Percentiles rank a stretch among this genome's conserved stretches.
Conservation (phyloP, 1,140 invertebrate species). For the Orchestia grillus region DNA sequence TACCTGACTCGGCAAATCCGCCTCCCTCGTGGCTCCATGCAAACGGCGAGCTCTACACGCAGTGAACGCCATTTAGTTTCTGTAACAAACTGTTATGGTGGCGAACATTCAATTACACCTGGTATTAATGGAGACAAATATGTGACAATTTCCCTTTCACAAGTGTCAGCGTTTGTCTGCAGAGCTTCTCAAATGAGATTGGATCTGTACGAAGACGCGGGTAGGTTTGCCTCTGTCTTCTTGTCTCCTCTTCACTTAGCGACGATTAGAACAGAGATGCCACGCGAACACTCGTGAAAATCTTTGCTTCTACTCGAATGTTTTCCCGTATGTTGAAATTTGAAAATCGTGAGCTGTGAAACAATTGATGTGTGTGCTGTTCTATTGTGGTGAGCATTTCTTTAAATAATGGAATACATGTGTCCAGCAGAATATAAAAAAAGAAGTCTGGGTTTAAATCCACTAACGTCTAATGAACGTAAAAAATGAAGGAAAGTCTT, state of each 20-base stretch:
- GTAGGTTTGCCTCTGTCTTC: not conserved
- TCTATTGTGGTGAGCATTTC: not conserved
- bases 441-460: no score
- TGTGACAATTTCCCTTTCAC: not conserved
- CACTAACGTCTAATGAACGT: no score
- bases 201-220: not conserved
- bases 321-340: no score
- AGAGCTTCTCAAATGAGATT: not conserved
- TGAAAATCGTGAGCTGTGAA: not conserved
- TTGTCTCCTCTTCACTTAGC: not conserved
- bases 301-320: no score
- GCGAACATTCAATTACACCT: not conserved
- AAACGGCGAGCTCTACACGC: not conserved
- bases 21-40: not conserved
- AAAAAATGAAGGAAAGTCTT: no score
- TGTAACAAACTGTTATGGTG: slow-evolving; percentile 8
- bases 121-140: slow-evolving; percentile 9
- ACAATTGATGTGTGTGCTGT: not conserved
- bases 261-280: not conserved
- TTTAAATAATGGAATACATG: not conserved
- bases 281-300: no score
- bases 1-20: not conserved
- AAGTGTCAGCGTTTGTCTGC: not conserved
- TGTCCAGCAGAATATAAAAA: no score
- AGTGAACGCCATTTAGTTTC: not conserved